These are phyloP conservation scores for Trochalopteron elliotii DNA, from an alignment of 2,113 vertebrate species.

Conservation along the genomic window DNA sequence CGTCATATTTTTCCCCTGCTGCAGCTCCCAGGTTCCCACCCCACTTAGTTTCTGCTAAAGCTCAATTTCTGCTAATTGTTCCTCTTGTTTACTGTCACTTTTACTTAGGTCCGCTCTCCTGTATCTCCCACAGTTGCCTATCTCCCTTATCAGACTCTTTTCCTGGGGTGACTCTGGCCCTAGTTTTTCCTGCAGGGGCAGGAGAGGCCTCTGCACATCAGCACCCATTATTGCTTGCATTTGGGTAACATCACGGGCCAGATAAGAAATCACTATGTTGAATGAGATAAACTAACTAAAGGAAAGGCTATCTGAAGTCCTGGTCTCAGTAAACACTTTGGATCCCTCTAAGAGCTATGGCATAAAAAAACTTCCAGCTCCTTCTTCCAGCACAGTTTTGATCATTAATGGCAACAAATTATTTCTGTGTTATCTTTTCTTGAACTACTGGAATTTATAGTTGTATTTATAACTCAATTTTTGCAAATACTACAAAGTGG, in stretches of 20 bases:
- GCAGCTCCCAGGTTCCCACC: neutral
- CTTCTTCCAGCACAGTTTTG: neutral
- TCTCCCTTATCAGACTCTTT: neutral
- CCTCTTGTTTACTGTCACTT: neutral
- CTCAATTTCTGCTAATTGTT: neutral
- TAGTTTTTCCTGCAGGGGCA: neutral
- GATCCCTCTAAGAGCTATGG: neutral
- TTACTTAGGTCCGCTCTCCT: neutral
- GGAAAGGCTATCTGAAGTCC: neutral
- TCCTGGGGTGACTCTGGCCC: neutral
- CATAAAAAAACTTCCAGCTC: neutral
- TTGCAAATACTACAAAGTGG: neutral
- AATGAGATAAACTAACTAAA: neutral
- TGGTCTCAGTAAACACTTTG: neutral
- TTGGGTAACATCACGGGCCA: neutral
- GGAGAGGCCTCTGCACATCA: neutral
- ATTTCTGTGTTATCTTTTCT: neutral
- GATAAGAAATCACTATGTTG: neutral
- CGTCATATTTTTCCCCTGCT: neutral
- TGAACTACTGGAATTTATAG: neutral
- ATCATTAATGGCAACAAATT: neutral
- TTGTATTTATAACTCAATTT: neutral
- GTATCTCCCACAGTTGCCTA: neutral
- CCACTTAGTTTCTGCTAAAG: neutral
- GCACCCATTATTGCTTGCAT: neutral